Percentiles rank a stretch among this genome's conserved stretches.
phyloP scores from a whole-genome alignment of 2,888 invertebrate species.

The Zygogramma bicolorata region DNA sequence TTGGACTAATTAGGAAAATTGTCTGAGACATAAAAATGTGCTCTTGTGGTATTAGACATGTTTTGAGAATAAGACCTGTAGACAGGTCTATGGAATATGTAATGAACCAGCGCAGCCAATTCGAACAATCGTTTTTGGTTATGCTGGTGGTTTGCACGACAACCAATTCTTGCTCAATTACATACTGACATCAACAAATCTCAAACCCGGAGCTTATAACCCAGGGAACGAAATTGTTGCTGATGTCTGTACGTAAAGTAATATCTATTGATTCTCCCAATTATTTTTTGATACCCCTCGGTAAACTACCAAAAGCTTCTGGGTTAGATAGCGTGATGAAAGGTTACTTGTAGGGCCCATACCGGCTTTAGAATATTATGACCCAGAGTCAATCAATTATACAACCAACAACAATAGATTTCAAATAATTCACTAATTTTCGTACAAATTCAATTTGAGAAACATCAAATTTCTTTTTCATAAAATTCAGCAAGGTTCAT shows the following conservation, averaged over 20 bases:
- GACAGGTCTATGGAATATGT: too few relatives aligned
- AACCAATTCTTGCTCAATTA: conserved; percentile 26
- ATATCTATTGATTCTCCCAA: conserved; percentile 49
- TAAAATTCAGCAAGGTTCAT: too few relatives aligned
- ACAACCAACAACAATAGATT: too few relatives aligned
- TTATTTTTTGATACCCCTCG: neutral
- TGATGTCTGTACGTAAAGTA: conserved; percentile 22
- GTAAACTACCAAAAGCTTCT: conserved; percentile 40
- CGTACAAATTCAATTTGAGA: too few relatives aligned
- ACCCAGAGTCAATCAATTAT: conserved; percentile 12
- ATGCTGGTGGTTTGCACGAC: conserved; percentile 17
- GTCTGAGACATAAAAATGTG: too few relatives aligned
- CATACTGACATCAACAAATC: conserved; percentile 22
- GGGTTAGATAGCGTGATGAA: conserved; percentile 37
- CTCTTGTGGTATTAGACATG: too few relatives aligned
- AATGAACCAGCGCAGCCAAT: too few relatives aligned
- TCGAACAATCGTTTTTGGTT: conserved; percentile 1
- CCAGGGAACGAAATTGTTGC: conserved; percentile 36
- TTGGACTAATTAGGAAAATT: too few relatives aligned
- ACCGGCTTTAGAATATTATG: conserved; percentile 27
- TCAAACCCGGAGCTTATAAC: conserved; percentile 32
- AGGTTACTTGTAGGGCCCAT: conserved; percentile 48
- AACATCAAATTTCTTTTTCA: too few relatives aligned
- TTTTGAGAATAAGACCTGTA: too few relatives aligned
- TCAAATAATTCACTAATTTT: too few relatives aligned